phyloP scores from a whole-genome alignment of 2,113 vertebrate genomes.

The Hemichromis elongatus region DNA sequence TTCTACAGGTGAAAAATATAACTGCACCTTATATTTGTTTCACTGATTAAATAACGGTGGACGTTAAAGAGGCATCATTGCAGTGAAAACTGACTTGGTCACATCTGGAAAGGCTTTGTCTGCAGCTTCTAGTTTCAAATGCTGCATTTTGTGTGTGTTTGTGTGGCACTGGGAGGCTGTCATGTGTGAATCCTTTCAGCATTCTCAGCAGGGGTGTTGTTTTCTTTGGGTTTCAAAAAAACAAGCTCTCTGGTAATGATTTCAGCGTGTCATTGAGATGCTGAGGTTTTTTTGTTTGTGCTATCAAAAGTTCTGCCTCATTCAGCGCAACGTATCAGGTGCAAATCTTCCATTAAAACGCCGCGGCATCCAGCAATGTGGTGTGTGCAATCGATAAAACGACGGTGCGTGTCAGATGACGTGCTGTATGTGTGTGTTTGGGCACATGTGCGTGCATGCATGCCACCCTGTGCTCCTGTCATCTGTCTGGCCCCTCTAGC shows the following conservation, averaged over 20 bases:
- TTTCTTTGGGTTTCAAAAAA: conserved; percentile 62
- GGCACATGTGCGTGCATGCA: conserved; percentile 44
- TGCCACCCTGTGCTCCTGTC: conserved; percentile 54
- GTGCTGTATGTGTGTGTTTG: conserved; percentile 2
- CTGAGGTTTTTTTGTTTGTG: neutral
- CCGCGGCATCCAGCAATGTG: neutral
- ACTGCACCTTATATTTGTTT: neutral
- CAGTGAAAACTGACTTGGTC: conserved; percentile 31
- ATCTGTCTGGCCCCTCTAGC: conserved; percentile 66
- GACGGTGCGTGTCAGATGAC: neutral
- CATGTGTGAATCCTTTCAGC: conserved; percentile 68
- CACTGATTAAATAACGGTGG: neutral
- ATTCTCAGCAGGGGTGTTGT: conserved; percentile 59
- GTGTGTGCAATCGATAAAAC: neutral
- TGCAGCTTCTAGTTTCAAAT: conserved; percentile 17
- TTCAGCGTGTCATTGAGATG: conserved; percentile 61
- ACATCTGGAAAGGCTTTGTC: conserved; percentile 74
- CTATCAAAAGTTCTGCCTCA: neutral
- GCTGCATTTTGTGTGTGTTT: conserved; percentile 33
- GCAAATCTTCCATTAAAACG: neutral
- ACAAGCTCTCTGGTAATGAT: conserved; percentile 62
- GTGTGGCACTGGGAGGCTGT: conserved; percentile 27
- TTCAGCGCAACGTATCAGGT: neutral
- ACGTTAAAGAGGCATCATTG: neutral
- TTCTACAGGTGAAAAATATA: neutral